Evolutionary conservation across 92 coral and sea anemone species (phyloP).

Genomic region (Umimayanthus chanpuru): DNA sequence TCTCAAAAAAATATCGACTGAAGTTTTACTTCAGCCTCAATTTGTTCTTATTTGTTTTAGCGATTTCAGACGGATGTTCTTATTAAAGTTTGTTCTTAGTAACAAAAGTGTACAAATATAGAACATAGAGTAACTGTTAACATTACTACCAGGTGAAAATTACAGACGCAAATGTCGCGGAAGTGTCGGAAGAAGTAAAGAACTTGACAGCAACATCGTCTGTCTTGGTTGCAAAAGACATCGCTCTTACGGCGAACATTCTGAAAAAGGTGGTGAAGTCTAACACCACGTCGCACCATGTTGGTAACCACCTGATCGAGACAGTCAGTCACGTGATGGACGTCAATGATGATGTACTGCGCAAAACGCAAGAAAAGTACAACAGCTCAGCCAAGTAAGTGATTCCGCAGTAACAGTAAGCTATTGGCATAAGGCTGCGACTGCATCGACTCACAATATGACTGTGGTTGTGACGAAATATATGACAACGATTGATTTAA

Average conservation of each 20-base stretch:
- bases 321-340: conserved; percentile 96
- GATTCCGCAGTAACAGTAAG: background rate
- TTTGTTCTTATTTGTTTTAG: too few species aligned
- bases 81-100: too few species aligned
- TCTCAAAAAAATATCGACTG: too few species aligned
- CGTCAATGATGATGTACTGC: conserved; percentile 67
- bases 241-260: conserved; percentile 84
- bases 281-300: conserved; percentile 70
- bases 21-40: too few species aligned
- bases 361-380: conserved; percentile 67
- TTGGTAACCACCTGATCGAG: conserved; percentile 85
- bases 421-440: background rate
- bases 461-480: background rate
- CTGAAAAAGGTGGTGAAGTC: conserved; percentile 83
- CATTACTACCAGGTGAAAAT: conserved; percentile 72
- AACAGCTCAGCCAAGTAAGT: conserved; percentile 87
- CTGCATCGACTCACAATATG: too few species aligned
- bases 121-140: too few species aligned
- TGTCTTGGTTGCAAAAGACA: conserved; percentile 68
- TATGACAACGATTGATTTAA: too few species aligned
- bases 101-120: too few species aligned
- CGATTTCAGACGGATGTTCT: background rate
- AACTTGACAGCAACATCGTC: conserved; percentile 77
- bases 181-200: conserved; percentile 76
- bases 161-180: conserved; percentile 73